These are phyloP conservation scores for Mola mola DNA, from an alignment of 2,113 vertebrate species.

Conservation along the genomic window DNA sequence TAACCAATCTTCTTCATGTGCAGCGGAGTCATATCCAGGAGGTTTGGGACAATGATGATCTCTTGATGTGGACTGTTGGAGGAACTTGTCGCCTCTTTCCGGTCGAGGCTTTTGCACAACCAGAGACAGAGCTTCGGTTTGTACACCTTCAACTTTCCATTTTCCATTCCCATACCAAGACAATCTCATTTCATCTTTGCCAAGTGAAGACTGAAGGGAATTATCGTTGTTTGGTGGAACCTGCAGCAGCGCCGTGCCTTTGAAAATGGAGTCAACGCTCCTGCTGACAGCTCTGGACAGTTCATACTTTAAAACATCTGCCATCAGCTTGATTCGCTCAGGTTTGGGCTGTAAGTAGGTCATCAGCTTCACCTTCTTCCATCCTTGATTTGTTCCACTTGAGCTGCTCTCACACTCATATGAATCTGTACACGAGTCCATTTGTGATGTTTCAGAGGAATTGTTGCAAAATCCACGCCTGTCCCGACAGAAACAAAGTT, in stretches of 20 bases:
- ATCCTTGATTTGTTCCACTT: constrained; percentile 21
- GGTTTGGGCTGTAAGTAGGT: constrained; percentile 50
- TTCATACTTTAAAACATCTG: constrained; percentile 86
- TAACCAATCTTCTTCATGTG: constrained; percentile 71
- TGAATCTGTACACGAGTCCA: constrained; percentile 8
- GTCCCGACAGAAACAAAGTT: constrained; percentile 70
- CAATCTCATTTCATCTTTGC: constrained; percentile 7
- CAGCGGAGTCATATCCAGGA: constrained; percentile 26
- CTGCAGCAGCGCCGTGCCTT: constrained; percentile 62
- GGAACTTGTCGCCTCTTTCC: constrained; percentile 46
- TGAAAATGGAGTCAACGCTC: constrained; percentile 87
- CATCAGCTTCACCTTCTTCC: constrained; percentile 49
- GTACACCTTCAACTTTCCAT: constrained; percentile 59
- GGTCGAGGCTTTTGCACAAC: constrained; percentile 67
- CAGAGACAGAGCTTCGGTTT: constrained; percentile 76
- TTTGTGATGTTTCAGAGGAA: not conserved
- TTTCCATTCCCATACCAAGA: constrained; percentile 57
- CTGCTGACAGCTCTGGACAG: constrained; percentile 81
- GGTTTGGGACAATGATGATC: constrained; percentile 48
- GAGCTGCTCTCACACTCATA: constrained; percentile 32
- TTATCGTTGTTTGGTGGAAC: not conserved
- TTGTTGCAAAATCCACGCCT: not conserved
- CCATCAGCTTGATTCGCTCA: constrained; percentile 68
- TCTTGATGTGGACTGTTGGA: constrained; percentile 62
- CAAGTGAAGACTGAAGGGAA: not conserved